Evolutionary conservation across 1,140 invertebrate genomes (phyloP), one percentile per base, ranked within the genome.

Genomic region (Drosophila sucinea): DNA sequence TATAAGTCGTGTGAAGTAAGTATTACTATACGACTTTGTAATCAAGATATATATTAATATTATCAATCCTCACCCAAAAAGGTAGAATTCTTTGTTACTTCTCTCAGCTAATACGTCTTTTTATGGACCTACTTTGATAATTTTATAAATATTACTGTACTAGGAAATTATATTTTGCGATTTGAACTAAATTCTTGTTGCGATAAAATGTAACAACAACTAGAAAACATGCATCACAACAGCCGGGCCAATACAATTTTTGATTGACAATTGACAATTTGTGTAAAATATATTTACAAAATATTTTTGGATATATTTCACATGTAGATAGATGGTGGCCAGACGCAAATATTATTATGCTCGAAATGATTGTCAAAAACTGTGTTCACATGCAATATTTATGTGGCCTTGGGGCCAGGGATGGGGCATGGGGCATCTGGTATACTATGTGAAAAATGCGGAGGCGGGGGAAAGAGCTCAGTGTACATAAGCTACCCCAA

Each of bases 351-450:
- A 40, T 63, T 25, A 23, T 27, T 60, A 41, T 65, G n/a, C 56
- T 23, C 56, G 17, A 58, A 58, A 35, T 58, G 56, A 58, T 58
- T 58, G 56, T 58, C 56, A 35, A 58, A 35, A 58, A 58, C 32
- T 58, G 56, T 58, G 56, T 58, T 58, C 56, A 58, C 56, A 58
- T 58, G 56, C 32, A 35, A 58, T 58, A 58, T 58, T 58, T 35
- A 58, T 29, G 10, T 35, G 44, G 44, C 44, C 44, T 56, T 58
- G 29, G 56, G 30, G 32, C 11, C 10, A 8, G 11, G 56, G 11
- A 58, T 23, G 33, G 56, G 32, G 17, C 17, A 17, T 17, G 17
- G 17, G 30, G 44, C 44, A 57, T 55, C 27, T 55, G 51, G 7
- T 30, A 11, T 55, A 35, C 1, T 35, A 8, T 8, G 33, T 10